A percentile compares a stretch with the other conserved stretches of the same genome.
Evolutionary conservation across 2,888 invertebrate genomes (phyloP).

Genomic region (Furcula furcula): DNA sequence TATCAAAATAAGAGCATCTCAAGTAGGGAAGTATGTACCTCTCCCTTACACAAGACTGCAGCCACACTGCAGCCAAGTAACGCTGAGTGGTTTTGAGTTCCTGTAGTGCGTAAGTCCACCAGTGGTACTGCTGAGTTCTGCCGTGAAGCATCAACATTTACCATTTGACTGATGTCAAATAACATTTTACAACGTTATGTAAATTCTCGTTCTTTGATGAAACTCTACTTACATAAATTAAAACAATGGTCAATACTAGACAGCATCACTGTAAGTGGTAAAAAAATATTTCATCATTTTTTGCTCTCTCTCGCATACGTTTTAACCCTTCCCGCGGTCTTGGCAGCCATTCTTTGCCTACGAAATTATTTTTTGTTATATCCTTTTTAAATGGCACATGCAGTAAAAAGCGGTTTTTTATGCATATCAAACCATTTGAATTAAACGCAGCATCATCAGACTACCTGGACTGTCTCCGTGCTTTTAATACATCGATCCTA

Average conservation of each 20-base stretch:
- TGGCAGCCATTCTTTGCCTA: slow-evolving; percentile 72
- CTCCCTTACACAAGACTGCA: too few relatives aligned
- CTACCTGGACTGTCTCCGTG: slow-evolving; percentile 66
- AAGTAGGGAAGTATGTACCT: too few relatives aligned
- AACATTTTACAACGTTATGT: too few relatives aligned
- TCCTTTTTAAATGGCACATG: slow-evolving; percentile 80
- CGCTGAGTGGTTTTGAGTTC: too few relatives aligned
- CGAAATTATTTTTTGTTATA: slow-evolving; percentile 66
- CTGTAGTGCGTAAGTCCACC: too few relatives aligned
- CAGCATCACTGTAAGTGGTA: slow-evolving; percentile 37
- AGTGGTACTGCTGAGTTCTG: too few relatives aligned
- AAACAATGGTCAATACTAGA: slow-evolving; percentile 32
- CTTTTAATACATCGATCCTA: slow-evolving; percentile 71
- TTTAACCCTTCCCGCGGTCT: slow-evolving; percentile 74
- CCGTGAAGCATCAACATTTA: too few relatives aligned
- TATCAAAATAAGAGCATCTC: too few relatives aligned
- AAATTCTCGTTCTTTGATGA: too few relatives aligned
- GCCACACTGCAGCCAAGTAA: too few relatives aligned
- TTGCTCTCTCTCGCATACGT: slow-evolving; percentile 61
- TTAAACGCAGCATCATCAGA: slow-evolving; percentile 77
- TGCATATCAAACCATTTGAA: slow-evolving; percentile 50
- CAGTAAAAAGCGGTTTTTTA: slow-evolving; percentile 69
- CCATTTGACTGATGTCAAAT: too few relatives aligned
- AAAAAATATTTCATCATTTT: slow-evolving; percentile 60
- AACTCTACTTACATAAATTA: too few relatives aligned